Base-by-base conservation (phyloP, 2,113 vertebrate genomes). In the Cololabis saira region DNA sequence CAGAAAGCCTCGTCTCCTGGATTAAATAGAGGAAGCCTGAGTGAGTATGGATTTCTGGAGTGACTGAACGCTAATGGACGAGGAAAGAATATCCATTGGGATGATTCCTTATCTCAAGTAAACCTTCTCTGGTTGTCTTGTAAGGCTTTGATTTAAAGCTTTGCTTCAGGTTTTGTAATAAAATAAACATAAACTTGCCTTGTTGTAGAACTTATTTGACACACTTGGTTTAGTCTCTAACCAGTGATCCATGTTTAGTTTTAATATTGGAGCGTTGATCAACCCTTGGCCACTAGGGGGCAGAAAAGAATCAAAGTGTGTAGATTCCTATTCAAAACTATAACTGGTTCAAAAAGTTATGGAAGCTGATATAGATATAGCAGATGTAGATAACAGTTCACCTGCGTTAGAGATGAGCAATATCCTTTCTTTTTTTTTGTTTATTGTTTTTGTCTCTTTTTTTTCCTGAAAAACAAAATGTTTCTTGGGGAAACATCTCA, bases 51-150 rank as follows among this genome's bases (percentile, higher is more conserved):
- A 83, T 88, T 81, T 81, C 58, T 81, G 21, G 42, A 71, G 67
- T 74, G 76, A 67, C 60, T 75, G 70, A 60, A 68, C 30, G 51
- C 76, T 83, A 86, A 87, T 87, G 81, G 82, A 76, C 15, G 45
- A 63, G 19, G 49, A 75, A 82, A 74, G 80, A 69, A 81, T 56
- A 58, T 81, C 65, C 67, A 73, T 59, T 63, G 56, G 45, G n/a
- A n/a, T 47, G n/a, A 30, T 60, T 45, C n/a, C 15, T 24, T 2
- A 52, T 76, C 51, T 47, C 13, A 9, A 18, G 21, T 50, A 11
- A 12, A 47, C 12, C 30, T n/a, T 22, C 44, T 9, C 17, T 60
- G 16, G 5, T 55, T 8, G 17, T 8, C n/a, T n/a, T 40, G n/a
- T 12, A 50, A 57, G 27, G 12, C 22, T 71, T 16, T 65, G 10